Evolutionary conservation across 2,113 vertebrate genomes (phyloP).

Genomic region (Copsychus sechellarum): DNA sequence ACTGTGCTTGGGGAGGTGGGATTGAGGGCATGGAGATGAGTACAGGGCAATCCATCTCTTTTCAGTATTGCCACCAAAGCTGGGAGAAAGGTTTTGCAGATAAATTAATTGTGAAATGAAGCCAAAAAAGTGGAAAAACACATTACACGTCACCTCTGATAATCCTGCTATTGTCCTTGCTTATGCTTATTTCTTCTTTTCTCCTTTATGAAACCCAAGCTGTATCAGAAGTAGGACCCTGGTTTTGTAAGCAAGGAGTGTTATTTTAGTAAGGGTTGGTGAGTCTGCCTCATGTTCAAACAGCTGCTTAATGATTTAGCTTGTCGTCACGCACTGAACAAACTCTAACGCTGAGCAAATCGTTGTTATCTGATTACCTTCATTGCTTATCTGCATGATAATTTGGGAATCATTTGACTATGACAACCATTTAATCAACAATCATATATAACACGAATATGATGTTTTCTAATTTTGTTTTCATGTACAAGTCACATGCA

Average conservation of each 20-base stretch:
- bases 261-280: background rate
- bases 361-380: constrained; percentile 21
- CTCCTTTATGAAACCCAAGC: background rate
- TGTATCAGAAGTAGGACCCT: background rate
- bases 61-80: background rate
- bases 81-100: background rate
- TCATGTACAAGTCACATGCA: background rate
- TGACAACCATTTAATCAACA: constrained; percentile 11
- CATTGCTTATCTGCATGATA: background rate
- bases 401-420: background rate
- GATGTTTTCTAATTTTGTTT: constrained; percentile 16
- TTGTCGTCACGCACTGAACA: background rate
- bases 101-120: background rate
- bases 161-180: background rate
- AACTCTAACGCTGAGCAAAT: background rate
- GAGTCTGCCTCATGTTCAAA: background rate
- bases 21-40: background rate
- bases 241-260: background rate
- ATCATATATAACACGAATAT: background rate
- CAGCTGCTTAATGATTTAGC: background rate
- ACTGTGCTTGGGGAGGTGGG: background rate
- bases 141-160: background rate
- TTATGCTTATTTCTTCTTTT: background rate
- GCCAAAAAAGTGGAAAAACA: background rate
- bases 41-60: background rate